Base-by-base conservation (phyloP, 2,113 vertebrate species). In the Crotophaga sulcirostris region DNA sequence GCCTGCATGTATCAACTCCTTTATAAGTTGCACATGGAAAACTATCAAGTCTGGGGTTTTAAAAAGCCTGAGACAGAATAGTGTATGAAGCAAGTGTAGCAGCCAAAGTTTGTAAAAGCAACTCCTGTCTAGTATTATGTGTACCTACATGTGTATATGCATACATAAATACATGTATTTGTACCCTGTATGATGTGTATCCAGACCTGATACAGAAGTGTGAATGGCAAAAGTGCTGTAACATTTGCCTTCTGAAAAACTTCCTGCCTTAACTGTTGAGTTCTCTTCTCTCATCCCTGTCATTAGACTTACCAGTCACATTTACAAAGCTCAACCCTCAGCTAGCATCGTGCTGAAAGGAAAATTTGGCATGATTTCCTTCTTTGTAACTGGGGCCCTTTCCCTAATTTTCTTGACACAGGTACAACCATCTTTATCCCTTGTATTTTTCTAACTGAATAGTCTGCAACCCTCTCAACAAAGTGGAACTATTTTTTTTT, bases 271-370 rank as follows among this genome's bases (percentile, higher is more conserved):
- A 28, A 23, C n/a, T 55, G 6, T 23, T 49, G 40, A 55, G 11
- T 2, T 11, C 18, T 68, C 33, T 90, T 79, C 31, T 33, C 24
- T 85, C 44, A 60, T 8, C 6, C 7, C 42, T 52, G 33, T 62
- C n/a, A 58, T 70, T n/a, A 54, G 25, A 62, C 15, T 63, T 62
- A 52, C 9, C 52, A 47, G 26, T 26, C 38, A 34, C 0, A 0
- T 91, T 90, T 75, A 55, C 14, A 63, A 56, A 85, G 21, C 68
- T 70, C 47, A 76, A 13, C 38, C 38, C 2, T 91, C 77, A 2
- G 1, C 16, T 34, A 59, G 13, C 28, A 10, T 55, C 6, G 0
- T 0, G 1, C 52, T 63, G 9, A 70, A 73, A 47, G 33, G 25
- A 55, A 78, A 69, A 73, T 19, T 45, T 91, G 72, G n/a, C 72